Evolutionary conservation across 2,113 vertebrate genomes (phyloP), one percentile per base, ranked within the genome.

Genomic region (Trogon surrucura): DNA sequence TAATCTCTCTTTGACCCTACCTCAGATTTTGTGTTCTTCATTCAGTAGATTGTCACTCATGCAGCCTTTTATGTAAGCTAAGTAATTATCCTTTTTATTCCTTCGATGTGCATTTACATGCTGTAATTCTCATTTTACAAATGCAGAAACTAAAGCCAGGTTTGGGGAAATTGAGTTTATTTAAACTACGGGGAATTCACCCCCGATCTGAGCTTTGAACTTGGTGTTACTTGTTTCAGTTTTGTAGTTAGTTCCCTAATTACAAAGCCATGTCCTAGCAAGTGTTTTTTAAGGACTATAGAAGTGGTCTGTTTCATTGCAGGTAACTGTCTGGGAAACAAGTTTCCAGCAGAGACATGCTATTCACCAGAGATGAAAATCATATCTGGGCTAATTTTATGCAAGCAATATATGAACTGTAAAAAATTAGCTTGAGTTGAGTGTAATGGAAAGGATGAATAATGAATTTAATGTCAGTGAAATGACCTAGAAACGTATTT

Each of bases 361-460:
- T 85, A 15, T 78, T 81, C 73, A 66, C 51, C n/a, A 47, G 88
- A 82, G 73, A 62, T 45, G 3, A 25, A 81, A 66, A 87, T 15
- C 30, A 51, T 74, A 60, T 81, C 81, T 91, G 10, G 36, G 11
- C 53, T 85, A 36, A 50, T 74, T 91, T 84, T 62, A 70, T 30
- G 34, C 80, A 69, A 88, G 61, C 29, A 67, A 7, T 38, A 65
- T 38, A 34, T 57, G 90, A 88, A 75, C 38, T 53, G n/a, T 91
- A 69, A 85, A 86, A 87, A 85, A 85, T 64, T 32, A 56, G 5
- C 65, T 38, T 53, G 26, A 69, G 25, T n/a, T 81, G 47, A 89
- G 58, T 80, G 41, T 70, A 74, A 64, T 62, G 64, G 84, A 70
- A 83, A 91, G 27, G 50, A 88, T 93, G 29, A 92, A 90, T 93